These are phyloP conservation scores for Drosophila buzzatii DNA, from an alignment of 2,888 invertebrate species.

Conservation along the genomic window DNA sequence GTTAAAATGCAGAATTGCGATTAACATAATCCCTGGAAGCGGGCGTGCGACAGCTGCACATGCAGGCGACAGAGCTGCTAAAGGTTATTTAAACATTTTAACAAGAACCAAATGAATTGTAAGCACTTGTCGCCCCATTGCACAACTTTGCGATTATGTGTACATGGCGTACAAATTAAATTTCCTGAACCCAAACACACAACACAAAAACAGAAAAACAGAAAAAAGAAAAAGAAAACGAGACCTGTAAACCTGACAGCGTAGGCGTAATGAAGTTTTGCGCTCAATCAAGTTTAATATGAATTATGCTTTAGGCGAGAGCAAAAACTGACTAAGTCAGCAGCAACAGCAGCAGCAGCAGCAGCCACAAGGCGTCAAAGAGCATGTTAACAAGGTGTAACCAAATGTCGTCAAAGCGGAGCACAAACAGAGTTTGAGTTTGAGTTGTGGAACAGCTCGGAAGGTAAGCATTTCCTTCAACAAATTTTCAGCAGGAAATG, in stretches of 20 bases:
- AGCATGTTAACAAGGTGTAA: constrained; percentile 74
- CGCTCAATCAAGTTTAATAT: constrained; percentile 82
- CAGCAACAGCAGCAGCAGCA: constrained; percentile 15
- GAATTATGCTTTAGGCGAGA: constrained; percentile 67
- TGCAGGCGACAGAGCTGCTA: constrained; percentile 63
- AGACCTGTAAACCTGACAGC: constrained; percentile 39
- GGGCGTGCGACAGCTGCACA: constrained; percentile 65
- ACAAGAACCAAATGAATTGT: constrained; percentile 78
- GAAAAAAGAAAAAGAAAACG: constrained; percentile 17
- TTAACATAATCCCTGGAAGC: constrained; percentile 74
- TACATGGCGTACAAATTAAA: constrained; percentile 63
- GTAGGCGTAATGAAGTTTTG: constrained; percentile 74
- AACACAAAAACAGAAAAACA: neutral
- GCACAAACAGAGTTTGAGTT: constrained; percentile 2
- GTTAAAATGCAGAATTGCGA: constrained; percentile 78
- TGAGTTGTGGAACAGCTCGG: constrained; percentile 13
- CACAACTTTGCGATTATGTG: constrained; percentile 51
- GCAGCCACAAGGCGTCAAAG: constrained; percentile 49
- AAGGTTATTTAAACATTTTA: constrained; percentile 78
- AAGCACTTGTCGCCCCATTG: constrained; percentile 63
- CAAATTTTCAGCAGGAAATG: constrained; percentile 44
- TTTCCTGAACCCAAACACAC: constrained; percentile 46
- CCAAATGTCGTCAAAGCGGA: constrained; percentile 47
- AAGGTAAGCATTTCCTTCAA: constrained; percentile 42
- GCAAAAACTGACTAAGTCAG: constrained; percentile 22